These are phyloP conservation scores for Emydoidea blandingii DNA, from an alignment of 2,797 vertebrate genomes.

Conservation along the genomic window DNA sequence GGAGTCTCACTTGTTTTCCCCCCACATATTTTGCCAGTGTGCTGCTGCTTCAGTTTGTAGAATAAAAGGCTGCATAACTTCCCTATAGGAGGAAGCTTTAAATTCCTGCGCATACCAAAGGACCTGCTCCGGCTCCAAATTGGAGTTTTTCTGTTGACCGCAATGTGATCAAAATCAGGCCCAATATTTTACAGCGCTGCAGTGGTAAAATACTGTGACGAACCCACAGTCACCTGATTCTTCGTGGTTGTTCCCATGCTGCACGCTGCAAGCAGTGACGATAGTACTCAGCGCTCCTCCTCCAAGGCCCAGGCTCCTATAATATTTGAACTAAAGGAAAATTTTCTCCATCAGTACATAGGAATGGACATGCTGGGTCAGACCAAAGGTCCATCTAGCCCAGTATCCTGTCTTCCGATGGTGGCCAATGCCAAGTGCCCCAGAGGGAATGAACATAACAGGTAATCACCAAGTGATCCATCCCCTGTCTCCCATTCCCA, in stretches of 20 bases:
- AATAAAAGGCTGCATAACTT: fast-evolving
- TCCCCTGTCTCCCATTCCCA: too few species aligned
- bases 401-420: too few species aligned
- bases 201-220: background rate
- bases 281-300: background rate
- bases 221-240: background rate
- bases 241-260: fast-evolving
- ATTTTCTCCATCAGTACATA: background rate
- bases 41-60: fast-evolving
- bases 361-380: too few species aligned
- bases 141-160: fast-evolving
- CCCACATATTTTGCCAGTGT: fast-evolving
- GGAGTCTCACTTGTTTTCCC: background rate
- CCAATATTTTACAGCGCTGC: background rate
- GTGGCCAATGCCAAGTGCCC: too few species aligned
- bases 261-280: background rate
- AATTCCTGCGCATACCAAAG: fast-evolving
- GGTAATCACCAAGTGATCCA: too few species aligned
- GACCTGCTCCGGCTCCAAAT: background rate
- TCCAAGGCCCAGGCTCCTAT: background rate
- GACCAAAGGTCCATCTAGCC: too few species aligned
- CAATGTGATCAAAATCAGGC: fast-evolving
- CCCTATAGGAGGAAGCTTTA: background rate
- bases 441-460: too few species aligned
- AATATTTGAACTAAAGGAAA: background rate